These are phyloP conservation scores for Lepidurus apus DNA, from an alignment of 1,140 invertebrate species.

Conservation along the genomic window DNA sequence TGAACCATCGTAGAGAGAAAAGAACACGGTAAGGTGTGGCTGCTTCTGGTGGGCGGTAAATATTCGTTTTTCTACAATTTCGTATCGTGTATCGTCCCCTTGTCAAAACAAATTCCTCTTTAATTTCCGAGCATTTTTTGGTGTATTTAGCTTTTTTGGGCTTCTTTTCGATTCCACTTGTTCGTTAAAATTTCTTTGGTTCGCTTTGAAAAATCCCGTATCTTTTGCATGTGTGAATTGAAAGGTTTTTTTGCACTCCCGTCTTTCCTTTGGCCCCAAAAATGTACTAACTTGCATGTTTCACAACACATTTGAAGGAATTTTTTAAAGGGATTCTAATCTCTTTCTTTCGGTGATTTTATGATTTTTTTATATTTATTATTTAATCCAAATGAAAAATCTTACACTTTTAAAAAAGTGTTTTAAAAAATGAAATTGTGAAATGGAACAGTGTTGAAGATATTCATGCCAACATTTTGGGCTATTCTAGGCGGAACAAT, in stretches of 20 bases:
- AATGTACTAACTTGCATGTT: not conserved
- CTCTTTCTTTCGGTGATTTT: conserved; percentile 2
- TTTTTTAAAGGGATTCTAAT: not conserved
- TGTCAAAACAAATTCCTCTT: not conserved
- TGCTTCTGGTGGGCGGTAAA: conserved; percentile 20
- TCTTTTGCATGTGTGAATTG: not conserved
- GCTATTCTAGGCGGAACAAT: conserved; percentile 51
- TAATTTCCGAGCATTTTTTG: conserved; percentile 23
- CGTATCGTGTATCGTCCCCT: not conserved
- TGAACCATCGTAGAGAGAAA: conserved; percentile 11
- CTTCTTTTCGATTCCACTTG: not conserved
- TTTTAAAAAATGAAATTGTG: not conserved
- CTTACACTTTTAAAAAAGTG: not conserved
- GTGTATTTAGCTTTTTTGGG: conserved; percentile 23
- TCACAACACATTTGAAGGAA: not conserved
- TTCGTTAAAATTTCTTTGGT: not conserved
- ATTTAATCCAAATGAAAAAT: not conserved
- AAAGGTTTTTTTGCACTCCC: not conserved
- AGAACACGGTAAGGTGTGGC: conserved; percentile 14
- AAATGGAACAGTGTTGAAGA: not conserved
- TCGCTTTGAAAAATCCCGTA: not conserved
- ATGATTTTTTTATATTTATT: not conserved
- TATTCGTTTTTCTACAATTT: conserved; percentile 21
- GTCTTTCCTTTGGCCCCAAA: not conserved
- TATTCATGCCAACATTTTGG: conserved; percentile 14